Evolutionary conservation across 2,113 vertebrate species (phyloP), one percentile per base, ranked within the genome.

Genomic region (Thymallus thymallus): DNA sequence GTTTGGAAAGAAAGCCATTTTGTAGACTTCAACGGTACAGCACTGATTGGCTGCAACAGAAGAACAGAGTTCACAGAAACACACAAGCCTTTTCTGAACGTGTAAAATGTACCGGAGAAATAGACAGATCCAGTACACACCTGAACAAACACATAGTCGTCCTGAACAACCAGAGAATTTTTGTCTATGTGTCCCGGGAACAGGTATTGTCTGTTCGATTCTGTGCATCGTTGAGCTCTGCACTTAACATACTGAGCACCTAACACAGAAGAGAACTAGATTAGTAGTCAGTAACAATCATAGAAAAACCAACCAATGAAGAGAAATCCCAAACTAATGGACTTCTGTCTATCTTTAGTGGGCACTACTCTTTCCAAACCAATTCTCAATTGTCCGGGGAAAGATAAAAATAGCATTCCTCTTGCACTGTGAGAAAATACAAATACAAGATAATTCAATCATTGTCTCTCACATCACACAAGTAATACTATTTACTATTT

Each of bases 91-190:
- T 80, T 45, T 6, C 2, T 74, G 55, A 70, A 74, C 68, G 74
- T 62, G 71, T 76, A 61, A 74, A 23, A 41, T 55, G 20, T 29
- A 32, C 69, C 68, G n/a, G 6, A 69, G 41, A 41, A 32, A 20
- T 56, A 56, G 23, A 58, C 30, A 88, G 88, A 90, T 79, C 89
- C 88, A 14, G 56, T 64, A 67, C 86, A 84, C 80, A 90, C 97
- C 96, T 99, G 97, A 69, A 96, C 95, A 89, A 99, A 99, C 85
- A 99, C 94, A 63, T 97, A 99, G 78, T 97, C 95, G 78, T 99
- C 97, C 88, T 99, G 97, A 69, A 99, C 97, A 1, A 99, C 97
- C 14, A 99, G 88, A 13, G 97, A 99, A 84, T 95, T 98, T 88
- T 94, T 91, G 67, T 98, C 97, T 24, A 98, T 96, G 69, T 94